A percentile compares a stretch with the other conserved stretches of the same genome.
Conservation (phyloP, 1,140 invertebrate genomes). For the Sesamia nonagrioides region DNA sequence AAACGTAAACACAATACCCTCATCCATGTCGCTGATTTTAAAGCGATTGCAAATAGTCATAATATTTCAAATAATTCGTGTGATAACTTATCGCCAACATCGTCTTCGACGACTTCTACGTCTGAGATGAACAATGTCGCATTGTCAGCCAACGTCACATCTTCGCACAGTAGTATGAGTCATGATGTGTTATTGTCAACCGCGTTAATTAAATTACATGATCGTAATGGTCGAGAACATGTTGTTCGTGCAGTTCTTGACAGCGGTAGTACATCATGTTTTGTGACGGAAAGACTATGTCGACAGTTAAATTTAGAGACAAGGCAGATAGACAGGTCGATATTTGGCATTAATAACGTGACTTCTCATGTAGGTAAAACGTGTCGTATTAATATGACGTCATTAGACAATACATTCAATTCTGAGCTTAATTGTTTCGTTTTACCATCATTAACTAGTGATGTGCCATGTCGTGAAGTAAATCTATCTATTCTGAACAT, state of each 20-base stretch:
- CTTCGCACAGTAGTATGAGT: neutral
- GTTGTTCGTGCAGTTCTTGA: neutral
- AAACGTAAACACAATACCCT: neutral
- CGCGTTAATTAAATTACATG: neutral
- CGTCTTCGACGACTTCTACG: neutral
- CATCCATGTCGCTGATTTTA: neutral
- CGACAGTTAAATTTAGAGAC: neutral
- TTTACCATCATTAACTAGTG: neutral
- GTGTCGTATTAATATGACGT: neutral
- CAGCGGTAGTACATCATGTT: neutral
- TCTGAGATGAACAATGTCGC: neutral
- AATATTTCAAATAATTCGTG: neutral
- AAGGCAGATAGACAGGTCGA: neutral
- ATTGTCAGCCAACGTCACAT: neutral
- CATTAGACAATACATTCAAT: neutral
- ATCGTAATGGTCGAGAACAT: neutral
- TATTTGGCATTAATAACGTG: constrained; percentile 20
- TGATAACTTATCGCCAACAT: neutral
- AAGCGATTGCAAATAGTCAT: neutral
- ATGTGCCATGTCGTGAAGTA: neutral
- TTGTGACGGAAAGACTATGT: neutral
- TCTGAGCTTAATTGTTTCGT: neutral
- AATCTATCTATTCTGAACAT: neutral
- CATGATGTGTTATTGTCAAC: neutral
- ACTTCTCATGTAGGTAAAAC: neutral